A percentile compares a stretch with the other conserved stretches of the same genome.
phyloP scores from a whole-genome alignment of 2,888 invertebrate genomes.

The Zhengitettix transpicula region DNA sequence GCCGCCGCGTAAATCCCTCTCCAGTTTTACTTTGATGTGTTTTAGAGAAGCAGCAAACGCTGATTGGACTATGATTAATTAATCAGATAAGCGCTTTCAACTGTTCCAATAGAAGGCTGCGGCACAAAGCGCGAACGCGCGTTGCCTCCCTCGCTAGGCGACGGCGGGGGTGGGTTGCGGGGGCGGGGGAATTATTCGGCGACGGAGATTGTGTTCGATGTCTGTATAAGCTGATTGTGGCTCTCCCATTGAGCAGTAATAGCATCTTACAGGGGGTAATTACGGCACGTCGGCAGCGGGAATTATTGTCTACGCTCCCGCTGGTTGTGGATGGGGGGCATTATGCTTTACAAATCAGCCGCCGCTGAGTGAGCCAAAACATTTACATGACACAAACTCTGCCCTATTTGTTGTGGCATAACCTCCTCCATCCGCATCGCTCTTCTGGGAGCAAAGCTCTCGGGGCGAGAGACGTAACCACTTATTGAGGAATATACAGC shows the following conservation, averaged over 20 bases:
- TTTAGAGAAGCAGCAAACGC: not conserved
- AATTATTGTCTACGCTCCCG: too few species aligned
- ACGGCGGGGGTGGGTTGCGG: not conserved
- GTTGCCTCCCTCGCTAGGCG: too few species aligned
- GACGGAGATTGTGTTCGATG: not conserved
- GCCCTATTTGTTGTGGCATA: too few species aligned
- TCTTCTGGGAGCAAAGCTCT: too few species aligned
- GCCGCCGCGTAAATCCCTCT: not conserved
- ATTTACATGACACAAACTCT: too few species aligned
- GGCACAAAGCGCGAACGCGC: not conserved
- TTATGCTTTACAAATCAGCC: too few species aligned
- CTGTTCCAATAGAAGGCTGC: conserved; percentile 5
- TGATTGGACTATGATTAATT: conserved; percentile 15
- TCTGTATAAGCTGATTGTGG: conserved; percentile 7
- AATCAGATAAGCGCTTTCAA: conserved; percentile 14
- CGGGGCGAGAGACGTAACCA: too few species aligned
- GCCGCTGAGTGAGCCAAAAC: too few species aligned
- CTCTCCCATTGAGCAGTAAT: not conserved
- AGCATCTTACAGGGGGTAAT: not conserved
- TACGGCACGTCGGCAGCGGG: too few species aligned
- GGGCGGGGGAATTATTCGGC: not conserved
- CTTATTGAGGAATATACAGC: too few species aligned
- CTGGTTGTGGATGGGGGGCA: too few species aligned
- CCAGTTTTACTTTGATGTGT: conserved; percentile 12
- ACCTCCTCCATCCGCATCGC: too few species aligned